Evolutionary conservation across 2,888 invertebrate species (phyloP).

Genomic region (Orgyia antiqua): DNA sequence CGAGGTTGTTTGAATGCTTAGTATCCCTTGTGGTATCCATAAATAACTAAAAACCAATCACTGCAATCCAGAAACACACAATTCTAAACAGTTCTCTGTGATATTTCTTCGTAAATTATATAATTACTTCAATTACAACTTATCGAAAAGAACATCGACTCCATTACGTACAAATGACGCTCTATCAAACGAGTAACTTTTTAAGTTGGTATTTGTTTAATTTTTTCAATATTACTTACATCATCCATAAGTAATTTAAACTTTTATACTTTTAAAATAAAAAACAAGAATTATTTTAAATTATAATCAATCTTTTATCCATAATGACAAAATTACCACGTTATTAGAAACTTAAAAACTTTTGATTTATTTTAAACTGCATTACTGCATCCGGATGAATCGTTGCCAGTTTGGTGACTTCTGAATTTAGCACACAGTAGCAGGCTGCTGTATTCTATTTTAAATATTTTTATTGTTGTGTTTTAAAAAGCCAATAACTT

Average conservation of each 20-base stretch:
- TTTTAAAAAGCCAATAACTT: no score
- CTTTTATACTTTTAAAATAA: not conserved
- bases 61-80: constrained; percentile 55
- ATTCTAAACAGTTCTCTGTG: constrained; percentile 49
- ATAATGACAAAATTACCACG: no score
- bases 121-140: constrained; percentile 51
- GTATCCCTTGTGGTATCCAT: constrained; percentile 49
- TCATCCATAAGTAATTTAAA: not conserved
- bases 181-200: constrained; percentile 65
- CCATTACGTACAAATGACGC: constrained; percentile 83
- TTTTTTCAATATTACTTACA: not conserved
- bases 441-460: no score
- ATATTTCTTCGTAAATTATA: constrained; percentile 46
- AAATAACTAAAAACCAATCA: constrained; percentile 46
- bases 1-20: constrained; percentile 58
- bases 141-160: constrained; percentile 70
- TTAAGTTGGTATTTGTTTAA: constrained; percentile 47
- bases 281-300: no score
- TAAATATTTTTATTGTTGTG: no score
- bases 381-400: constrained; percentile 48
- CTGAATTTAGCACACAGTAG: constrained; percentile 68
- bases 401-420: constrained; percentile 72
- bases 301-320: no score
- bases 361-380: no score
- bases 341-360: no score